Evolutionary conservation across 2,797 vertebrate genomes (phyloP), one percentile per base, ranked within the genome.

Genomic region (Phataginus tetradactyla): DNA sequence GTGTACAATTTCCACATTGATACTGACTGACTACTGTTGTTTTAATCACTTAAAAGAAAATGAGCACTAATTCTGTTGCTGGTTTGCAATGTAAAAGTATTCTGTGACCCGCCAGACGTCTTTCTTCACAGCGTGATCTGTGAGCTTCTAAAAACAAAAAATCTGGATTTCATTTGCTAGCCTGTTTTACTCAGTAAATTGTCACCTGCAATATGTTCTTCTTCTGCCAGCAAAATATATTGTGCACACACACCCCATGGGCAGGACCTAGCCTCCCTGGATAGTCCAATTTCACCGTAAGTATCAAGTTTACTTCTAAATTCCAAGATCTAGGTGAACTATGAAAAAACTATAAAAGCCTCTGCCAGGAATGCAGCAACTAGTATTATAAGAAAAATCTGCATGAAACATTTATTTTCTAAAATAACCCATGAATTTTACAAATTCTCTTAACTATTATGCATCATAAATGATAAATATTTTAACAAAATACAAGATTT

Each of bases 81-180:
- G 91, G 37, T 85, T 92, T 75, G 74, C 87, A 97, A 64, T 92
- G 34, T 29, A 84, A 42, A 51, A 55, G 29, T 84, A 57, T 90
- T 96, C 85, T 86, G 39, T 59, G 90, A 97, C 91, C n/a, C 4
- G 61, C 25, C 83, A 92, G 80, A 64, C 37, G 94, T 95, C 78
- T 55, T 84, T 42, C 34, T 92, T 69, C 11, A 68, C 3, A 96
- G 42, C 0, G 61, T 7, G 39, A 75, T 55, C 49, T 61, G 9
- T 0, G 69, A 91, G 92, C 97, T 96, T 68, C 51, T 90, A 95
- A 97, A 86, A 77, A 55, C 4, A 97, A 86, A 77, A 55, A 4
- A 77, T 51, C n/a, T 37, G 68, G 17, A 49, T 53, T 80, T 51
- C 64, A 4, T 64, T 53, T 59, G 3, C 14, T 69, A 49, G 1